Base-by-base conservation (phyloP, 2,113 vertebrate genomes). In the Etheostoma cragini region DNA sequence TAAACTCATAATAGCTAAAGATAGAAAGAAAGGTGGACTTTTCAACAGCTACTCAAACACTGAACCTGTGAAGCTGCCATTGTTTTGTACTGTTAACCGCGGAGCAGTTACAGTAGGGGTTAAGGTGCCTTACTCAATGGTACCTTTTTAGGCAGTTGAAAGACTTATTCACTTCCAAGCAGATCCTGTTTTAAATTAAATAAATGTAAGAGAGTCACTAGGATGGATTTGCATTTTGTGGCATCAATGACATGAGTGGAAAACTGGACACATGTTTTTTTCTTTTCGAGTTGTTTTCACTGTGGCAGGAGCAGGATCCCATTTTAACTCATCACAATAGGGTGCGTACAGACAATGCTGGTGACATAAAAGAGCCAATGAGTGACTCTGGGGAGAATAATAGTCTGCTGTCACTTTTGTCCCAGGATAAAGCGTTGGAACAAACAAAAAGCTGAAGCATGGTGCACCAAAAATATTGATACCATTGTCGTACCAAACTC, bases 251-350 rank as follows among this genome's bases (percentile, higher is more conserved):
- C 60, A n/a, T 35, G 38, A 76, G 47, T 19, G 22, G 17, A 72
- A 58, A 45, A 74, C 47, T 0, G 56, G 57, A 65, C 64, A 64
- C 30, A 35, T 49, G 1, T 56, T 72, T 71, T 67, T 61, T 66
- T 49, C 26, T 87, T 64, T 88, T 76, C 0, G 22, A 33, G 68
- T 87, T 92, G 89, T 92, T 89, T 91, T 89, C 82, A 80, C n/a
- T 67, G 75, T 63, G 46, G 54, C 50, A 57, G 50, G 52, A 73
- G 76, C 57, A 61, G 84, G 72, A 83, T 63, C 79, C 81, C 74
- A 72, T 91, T 85, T 91, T 62, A 81, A 84, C 52, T 45, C 80
- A 72, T 42, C 78, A 95, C 94, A 94, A 94, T 85, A 86, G 93
- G 38, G 19, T 56, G 70, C 50, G 72, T 70, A 77, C 88, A 91